A percentile compares a stretch with the other conserved stretches of the same genome.
These are phyloP conservation scores for Diadema setosum DNA, from an alignment of 35 echinoderm and acorn worm species.

Conservation along the genomic window DNA sequence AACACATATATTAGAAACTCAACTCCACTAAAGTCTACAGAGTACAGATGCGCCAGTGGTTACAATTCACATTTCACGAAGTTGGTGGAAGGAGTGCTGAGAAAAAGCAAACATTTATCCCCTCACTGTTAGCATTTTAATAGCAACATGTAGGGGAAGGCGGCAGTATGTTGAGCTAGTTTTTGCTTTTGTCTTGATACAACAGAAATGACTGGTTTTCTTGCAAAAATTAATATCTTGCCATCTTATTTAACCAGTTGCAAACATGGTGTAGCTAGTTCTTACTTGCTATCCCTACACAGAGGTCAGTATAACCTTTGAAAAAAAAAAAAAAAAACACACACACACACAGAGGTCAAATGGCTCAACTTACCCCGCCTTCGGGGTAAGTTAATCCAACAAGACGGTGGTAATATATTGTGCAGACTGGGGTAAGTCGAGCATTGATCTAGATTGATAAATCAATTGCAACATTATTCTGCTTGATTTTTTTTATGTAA, in stretches of 20 bases:
- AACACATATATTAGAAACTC: too few species aligned
- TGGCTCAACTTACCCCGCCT: neutral
- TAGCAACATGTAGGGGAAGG: neutral
- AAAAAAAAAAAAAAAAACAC: too few species aligned
- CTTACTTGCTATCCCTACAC: neutral
- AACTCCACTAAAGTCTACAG: too few species aligned
- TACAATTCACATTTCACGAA: too few species aligned
- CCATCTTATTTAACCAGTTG: neutral
- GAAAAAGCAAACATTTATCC: too few species aligned
- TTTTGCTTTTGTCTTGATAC: neutral
- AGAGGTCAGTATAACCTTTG: neutral
- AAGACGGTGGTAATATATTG: neutral
- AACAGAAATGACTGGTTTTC: neutral
- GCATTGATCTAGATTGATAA: neutral
- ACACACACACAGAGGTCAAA: neutral
- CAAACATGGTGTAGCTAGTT: neutral
- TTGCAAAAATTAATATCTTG: neutral
- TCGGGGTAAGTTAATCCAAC: neutral
- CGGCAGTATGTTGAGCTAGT: constrained; percentile 43
- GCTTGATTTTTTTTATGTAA: neutral
- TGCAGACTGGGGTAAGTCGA: neutral
- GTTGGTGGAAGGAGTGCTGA: too few species aligned
- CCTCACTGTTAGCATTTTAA: too few species aligned
- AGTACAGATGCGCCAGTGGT: too few species aligned
- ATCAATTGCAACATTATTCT: neutral